phyloP scores from a whole-genome alignment of 92 coral and sea anemone species.

The Porites cylindrica region DNA sequence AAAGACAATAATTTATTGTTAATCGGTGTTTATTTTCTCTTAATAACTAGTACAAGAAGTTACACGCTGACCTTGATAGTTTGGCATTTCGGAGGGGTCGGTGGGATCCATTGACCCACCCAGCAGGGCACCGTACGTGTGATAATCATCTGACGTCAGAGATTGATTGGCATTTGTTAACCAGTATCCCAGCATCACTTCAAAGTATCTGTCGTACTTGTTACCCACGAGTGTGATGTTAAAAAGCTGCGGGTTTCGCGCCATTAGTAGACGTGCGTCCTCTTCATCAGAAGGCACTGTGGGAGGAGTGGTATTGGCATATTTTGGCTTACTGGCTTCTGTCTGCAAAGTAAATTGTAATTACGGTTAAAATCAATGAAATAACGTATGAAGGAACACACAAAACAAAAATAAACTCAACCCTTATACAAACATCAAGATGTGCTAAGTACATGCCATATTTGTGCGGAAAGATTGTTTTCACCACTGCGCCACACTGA shows the following conservation, averaged over 20 bases:
- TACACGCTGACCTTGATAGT: constrained; percentile 65
- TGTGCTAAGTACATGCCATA: no score
- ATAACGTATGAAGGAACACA: neutral
- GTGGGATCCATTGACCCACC: constrained; percentile 90
- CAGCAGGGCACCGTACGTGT: constrained; percentile 79
- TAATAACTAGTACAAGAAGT: no score
- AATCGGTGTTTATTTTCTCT: no score
- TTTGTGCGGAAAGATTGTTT: no score
- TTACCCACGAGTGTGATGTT: constrained; percentile 75
- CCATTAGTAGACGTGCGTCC: constrained; percentile 78
- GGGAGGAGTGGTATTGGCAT: constrained; percentile 75
- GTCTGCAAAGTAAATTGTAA: constrained; percentile 36
- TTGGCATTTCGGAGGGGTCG: constrained; percentile 63
- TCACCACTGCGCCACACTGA: no score
- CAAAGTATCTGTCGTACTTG: constrained; percentile 90
- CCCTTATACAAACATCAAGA: no score
- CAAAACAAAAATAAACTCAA: no score
- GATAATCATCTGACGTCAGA: constrained; percentile 77
- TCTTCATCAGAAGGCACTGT: constrained; percentile 70
- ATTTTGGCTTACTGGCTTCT: constrained; percentile 77
- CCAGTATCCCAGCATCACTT: constrained; percentile 87
- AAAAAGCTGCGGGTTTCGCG: constrained; percentile 71
- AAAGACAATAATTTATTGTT: no score
- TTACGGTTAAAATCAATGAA: neutral
- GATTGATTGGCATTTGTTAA: constrained; percentile 85